A percentile compares a stretch with the other conserved stretches of the same genome.
These are phyloP conservation scores for Orchesella cincta DNA, from an alignment of 1,140 invertebrate species.

Conservation along the genomic window DNA sequence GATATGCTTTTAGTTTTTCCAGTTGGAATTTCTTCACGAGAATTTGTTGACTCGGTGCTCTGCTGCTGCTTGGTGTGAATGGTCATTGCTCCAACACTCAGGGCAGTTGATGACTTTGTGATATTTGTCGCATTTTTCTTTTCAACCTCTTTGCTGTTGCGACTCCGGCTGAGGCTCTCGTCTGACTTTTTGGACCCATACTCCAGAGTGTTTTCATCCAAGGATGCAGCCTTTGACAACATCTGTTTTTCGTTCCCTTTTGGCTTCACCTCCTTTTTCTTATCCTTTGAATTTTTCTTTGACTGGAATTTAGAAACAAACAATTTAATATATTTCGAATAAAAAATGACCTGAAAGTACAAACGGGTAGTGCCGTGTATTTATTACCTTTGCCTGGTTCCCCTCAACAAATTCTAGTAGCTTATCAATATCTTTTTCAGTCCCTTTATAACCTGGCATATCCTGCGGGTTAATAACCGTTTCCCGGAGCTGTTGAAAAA, in stretches of 20 bases:
- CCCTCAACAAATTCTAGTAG: conserved; percentile 22
- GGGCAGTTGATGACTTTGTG: neutral
- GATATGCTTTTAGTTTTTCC: neutral
- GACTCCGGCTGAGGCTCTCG: neutral
- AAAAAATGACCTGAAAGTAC: too few relatives aligned
- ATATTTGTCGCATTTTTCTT: conserved; percentile 9
- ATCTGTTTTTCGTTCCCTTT: conserved; percentile 18
- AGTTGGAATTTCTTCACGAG: neutral
- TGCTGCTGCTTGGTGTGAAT: too few relatives aligned
- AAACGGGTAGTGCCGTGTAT: too few relatives aligned
- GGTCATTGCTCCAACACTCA: too few relatives aligned
- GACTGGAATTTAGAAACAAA: too few relatives aligned
- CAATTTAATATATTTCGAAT: too few relatives aligned
- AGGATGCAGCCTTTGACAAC: neutral
- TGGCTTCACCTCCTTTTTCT: conserved; percentile 11
- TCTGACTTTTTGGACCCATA: conserved; percentile 13
- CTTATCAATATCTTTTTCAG: conserved; percentile 28
- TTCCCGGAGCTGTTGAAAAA: neutral
- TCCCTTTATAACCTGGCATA: conserved; percentile 21
- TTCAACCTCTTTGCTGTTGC: neutral
- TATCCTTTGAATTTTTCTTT: conserved; percentile 5
- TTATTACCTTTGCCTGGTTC: neutral
- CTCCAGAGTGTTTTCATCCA: conserved; percentile 14
- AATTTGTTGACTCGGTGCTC: neutral
- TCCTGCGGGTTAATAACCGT: conserved; percentile 18